phyloP scores from a whole-genome alignment of 35 echinoderm and acorn worm genomes.

The Acanthaster planci region DNA sequence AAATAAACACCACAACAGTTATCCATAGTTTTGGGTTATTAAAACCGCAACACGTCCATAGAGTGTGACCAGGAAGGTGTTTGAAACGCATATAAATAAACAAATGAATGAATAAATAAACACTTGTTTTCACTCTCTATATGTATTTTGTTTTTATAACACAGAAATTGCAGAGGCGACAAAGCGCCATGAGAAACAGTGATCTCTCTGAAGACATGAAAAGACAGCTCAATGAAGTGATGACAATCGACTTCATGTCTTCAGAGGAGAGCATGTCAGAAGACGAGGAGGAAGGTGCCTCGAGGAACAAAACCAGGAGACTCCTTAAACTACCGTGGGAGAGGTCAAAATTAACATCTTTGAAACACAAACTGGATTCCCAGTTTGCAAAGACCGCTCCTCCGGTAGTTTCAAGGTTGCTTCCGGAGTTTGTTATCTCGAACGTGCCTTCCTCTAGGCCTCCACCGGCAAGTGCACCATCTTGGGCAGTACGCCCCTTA shows the following conservation, averaged over 20 bases:
- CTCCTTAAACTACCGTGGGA: slow-evolving; percentile 8
- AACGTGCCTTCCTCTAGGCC: neutral
- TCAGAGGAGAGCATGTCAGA: neutral
- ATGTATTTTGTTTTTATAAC: neutral
- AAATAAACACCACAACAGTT: too few species aligned
- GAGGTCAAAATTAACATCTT: neutral
- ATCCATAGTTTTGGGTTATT: too few species aligned
- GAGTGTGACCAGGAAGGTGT: neutral
- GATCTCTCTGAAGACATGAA: neutral
- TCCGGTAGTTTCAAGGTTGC: neutral
- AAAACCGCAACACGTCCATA: too few species aligned
- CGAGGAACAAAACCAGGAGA: neutral
- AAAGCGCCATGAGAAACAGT: neutral
- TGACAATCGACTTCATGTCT: neutral
- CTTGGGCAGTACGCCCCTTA: neutral
- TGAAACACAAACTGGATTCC: neutral
- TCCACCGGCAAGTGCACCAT: neutral
- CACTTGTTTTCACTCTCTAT: too few species aligned
- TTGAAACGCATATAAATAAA: too few species aligned
- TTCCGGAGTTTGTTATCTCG: neutral
- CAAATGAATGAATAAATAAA: too few species aligned
- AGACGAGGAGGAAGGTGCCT: neutral
- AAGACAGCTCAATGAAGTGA: neutral
- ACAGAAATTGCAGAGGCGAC: neutral
- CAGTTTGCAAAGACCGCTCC: neutral